Percentiles rank a stretch among this genome's conserved stretches.
phyloP scores from a whole-genome alignment of 2,113 vertebrate species.

The Ibidorhyncha struthersii region DNA sequence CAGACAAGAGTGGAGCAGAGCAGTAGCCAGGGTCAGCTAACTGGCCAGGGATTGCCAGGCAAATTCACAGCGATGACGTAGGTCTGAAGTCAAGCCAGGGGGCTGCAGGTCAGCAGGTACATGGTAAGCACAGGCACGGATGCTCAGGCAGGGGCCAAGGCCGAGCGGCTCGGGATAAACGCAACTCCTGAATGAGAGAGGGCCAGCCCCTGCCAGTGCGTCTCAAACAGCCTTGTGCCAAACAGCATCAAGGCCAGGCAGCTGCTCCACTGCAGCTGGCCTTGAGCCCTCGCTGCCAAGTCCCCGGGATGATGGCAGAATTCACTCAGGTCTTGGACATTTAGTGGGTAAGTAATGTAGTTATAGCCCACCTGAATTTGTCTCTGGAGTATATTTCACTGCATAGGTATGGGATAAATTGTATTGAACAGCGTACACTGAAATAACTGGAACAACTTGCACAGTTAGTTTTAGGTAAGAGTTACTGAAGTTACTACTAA shows the following conservation, averaged over 20 bases:
- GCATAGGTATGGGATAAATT: neutral
- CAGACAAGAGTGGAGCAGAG: neutral
- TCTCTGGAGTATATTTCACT: neutral
- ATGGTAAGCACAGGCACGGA: neutral
- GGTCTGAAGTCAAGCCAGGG: neutral
- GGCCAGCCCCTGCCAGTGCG: fast-evolving
- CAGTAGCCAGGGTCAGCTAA: neutral
- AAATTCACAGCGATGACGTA: neutral
- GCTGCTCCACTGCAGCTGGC: neutral
- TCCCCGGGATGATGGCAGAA: neutral
- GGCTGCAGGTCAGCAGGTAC: neutral
- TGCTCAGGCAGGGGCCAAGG: neutral
- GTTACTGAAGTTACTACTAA: neutral
- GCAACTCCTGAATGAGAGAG: neutral
- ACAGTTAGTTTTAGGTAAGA: neutral
- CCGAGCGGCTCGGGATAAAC: neutral
- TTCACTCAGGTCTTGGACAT: neutral
- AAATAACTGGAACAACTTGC: neutral
- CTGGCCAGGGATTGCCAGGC: neutral
- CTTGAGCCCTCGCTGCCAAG: neutral
- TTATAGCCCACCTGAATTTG: neutral
- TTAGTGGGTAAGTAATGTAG: neutral
- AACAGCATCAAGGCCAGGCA: neutral
- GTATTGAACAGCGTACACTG: neutral
- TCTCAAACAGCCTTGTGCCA: neutral